Conservation (phyloP, 2,888 invertebrate species). For the Bombylius discolor region DNA sequence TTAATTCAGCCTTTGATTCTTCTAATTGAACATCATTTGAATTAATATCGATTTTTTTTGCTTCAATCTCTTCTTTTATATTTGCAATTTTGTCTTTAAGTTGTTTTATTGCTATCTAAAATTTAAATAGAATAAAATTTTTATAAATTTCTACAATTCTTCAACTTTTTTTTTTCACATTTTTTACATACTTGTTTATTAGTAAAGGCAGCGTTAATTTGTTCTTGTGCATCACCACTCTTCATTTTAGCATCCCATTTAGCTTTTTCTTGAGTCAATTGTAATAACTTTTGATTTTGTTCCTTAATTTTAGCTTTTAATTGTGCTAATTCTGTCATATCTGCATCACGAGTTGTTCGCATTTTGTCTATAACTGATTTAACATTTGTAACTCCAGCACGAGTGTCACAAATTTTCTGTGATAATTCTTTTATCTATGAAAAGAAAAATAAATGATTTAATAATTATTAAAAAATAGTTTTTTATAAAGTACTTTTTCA, state of each 20-base stretch:
- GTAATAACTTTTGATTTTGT: conserved; percentile 65
- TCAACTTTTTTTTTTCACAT: not conserved
- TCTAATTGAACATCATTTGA: conserved; percentile 63
- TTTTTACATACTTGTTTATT: conserved; percentile 40
- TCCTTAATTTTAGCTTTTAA: conserved; percentile 72
- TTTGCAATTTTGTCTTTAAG: conserved; percentile 59
- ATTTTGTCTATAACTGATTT: conserved; percentile 95
- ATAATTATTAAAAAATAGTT: not conserved
- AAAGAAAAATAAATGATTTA: conserved; percentile 8
- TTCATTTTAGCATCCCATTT: conserved; percentile 57
- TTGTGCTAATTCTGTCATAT: conserved; percentile 74
- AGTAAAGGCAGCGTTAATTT: conserved; percentile 48
- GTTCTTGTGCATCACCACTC: conserved; percentile 39
- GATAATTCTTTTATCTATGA: conserved; percentile 61
- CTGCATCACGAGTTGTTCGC: conserved; percentile 81
- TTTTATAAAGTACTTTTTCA: conserved; percentile 25
- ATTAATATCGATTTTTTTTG: conserved; percentile 68
- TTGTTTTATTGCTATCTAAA: conserved; percentile 53
- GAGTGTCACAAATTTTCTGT: conserved; percentile 67
- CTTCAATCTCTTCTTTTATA: conserved; percentile 62
- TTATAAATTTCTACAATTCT: not conserved
- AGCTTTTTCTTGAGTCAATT: conserved; percentile 71
- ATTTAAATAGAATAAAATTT: not conserved
- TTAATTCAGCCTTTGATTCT: conserved; percentile 56
- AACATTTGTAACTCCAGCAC: conserved; percentile 76